Percentiles rank a stretch among this genome's conserved stretches.
These are phyloP conservation scores for Teinopalpus imperialis DNA, from an alignment of 2,888 invertebrate species.

Conservation along the genomic window DNA sequence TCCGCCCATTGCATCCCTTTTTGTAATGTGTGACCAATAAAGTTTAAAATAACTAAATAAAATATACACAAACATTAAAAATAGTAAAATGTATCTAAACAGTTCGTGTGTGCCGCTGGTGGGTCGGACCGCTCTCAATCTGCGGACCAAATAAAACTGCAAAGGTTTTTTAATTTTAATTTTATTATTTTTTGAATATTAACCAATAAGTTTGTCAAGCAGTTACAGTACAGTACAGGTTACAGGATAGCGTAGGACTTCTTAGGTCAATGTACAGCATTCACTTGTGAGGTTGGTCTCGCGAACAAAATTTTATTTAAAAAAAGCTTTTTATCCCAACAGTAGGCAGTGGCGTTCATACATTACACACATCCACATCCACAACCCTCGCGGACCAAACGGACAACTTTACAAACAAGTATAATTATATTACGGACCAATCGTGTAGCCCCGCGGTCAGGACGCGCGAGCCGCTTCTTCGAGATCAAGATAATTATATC, in stretches of 20 bases:
- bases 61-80: no score
- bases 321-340: constrained; percentile 18
- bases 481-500: no score
- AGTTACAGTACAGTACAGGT: constrained; percentile 62
- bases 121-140: no score
- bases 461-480: no score
- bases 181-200: constrained; percentile 72
- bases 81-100: no score
- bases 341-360: background rate
- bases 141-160: no score
- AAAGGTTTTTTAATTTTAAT: constrained; percentile 44
- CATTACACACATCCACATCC: constrained; percentile 6
- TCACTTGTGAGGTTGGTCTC: constrained; percentile 30
- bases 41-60: no score
- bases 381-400: constrained; percentile 29
- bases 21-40: no score
- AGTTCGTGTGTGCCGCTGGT: no score
- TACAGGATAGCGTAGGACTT: constrained; percentile 61
- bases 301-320: constrained; percentile 24
- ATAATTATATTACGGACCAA: no score
- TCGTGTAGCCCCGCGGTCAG: no score
- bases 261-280: constrained; percentile 42
- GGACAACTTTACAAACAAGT: constrained; percentile 32
- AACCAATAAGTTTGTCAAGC: constrained; percentile 76
- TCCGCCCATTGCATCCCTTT: no score